phyloP scores from a whole-genome alignment of 30 jellyfish, hydroid and myxozoan genomes.

The Turritopsis dohrnii region DNA sequence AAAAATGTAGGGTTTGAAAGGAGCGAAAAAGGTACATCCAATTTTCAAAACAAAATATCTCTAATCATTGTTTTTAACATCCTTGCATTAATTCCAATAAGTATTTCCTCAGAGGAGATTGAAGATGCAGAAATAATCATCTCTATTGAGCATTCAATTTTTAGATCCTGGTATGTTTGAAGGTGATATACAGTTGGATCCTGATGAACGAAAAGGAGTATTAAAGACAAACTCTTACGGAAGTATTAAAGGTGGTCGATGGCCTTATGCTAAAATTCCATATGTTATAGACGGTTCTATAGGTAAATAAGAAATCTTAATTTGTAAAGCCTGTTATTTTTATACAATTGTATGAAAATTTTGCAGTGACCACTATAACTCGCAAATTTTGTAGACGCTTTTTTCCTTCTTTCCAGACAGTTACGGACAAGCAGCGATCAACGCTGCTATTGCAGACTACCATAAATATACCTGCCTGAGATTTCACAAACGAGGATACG shows the following conservation, averaged over 20 bases:
- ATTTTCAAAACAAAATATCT: neutral
- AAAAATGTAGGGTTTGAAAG: no score
- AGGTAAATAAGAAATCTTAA: neutral
- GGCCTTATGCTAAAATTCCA: conserved; percentile 27
- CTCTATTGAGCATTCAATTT: no score
- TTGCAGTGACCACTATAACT: neutral
- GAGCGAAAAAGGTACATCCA: neutral
- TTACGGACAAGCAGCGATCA: neutral
- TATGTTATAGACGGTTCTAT: conserved; percentile 5
- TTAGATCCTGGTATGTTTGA: conserved; percentile 17
- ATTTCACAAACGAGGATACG: conserved; percentile 14
- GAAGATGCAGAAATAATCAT: no score
- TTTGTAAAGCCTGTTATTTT: no score
- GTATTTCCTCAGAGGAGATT: no score
- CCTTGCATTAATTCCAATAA: neutral
- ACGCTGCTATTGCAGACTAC: conserved; percentile 13
- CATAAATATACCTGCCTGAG: conserved; percentile 21
- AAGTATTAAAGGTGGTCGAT: conserved; percentile 17
- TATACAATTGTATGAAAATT: no score
- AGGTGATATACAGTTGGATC: conserved; percentile 13
- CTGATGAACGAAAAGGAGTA: neutral
- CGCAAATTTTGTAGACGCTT: neutral
- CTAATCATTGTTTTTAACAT: no score
- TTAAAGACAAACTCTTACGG: neutral
- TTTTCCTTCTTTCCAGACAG: neutral